These are phyloP conservation scores for Cossypha heuglini DNA, from an alignment of 2,797 vertebrate genomes.

Conservation along the genomic window DNA sequence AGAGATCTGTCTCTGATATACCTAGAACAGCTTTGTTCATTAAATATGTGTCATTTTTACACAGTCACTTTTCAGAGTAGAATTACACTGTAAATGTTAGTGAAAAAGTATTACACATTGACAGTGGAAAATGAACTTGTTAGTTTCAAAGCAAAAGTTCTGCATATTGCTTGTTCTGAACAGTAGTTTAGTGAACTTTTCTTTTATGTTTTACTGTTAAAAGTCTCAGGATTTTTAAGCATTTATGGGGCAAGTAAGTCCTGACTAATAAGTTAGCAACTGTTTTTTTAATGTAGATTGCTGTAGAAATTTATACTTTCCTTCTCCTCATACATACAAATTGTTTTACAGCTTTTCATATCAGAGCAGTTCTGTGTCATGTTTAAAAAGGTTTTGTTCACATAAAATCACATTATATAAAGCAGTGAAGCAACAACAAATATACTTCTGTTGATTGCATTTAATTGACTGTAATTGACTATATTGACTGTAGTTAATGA, in stretches of 20 bases:
- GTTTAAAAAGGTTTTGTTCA: neutral
- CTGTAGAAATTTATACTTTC: neutral
- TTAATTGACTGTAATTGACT: neutral
- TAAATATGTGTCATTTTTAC: slow-evolving; percentile 38
- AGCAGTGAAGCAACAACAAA: neutral
- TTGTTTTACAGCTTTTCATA: neutral
- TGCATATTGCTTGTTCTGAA: neutral
- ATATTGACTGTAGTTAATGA: neutral
- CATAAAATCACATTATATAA: neutral
- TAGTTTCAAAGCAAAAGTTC: neutral
- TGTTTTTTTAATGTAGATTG: neutral
- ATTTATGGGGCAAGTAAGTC: neutral
- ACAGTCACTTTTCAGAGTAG: neutral
- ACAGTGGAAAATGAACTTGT: neutral
- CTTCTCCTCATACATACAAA: neutral
- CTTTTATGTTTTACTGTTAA: neutral
- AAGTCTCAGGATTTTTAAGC: neutral
- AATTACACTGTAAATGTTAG: neutral
- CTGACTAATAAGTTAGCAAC: neutral
- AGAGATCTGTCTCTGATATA: neutral
- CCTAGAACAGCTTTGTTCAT: slow-evolving; percentile 4
- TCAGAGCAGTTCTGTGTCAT: neutral
- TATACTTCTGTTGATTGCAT: neutral
- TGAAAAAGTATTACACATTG: neutral
- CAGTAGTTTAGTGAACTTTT: neutral